These are phyloP conservation scores for Suncus etruscus DNA, from an alignment of 2,113 vertebrate genomes.

Conservation along the genomic window DNA sequence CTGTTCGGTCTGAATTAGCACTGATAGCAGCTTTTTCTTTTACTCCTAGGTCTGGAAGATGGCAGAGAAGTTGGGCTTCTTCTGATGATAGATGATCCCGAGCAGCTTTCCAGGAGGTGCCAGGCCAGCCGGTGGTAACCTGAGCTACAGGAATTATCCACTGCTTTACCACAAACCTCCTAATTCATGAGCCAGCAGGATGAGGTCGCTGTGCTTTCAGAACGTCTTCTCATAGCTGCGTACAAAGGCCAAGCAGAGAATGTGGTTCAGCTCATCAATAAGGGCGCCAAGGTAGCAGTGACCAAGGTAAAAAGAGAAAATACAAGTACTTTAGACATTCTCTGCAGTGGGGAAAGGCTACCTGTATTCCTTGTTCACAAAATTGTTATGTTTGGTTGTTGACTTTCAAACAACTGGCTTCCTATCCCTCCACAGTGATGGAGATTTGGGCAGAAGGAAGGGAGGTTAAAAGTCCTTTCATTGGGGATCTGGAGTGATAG, in stretches of 20 bases:
- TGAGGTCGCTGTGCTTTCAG: conserved; percentile 96
- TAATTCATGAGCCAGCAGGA: conserved; percentile 99
- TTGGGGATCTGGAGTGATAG: background rate
- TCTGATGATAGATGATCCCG: conserved; percentile 73
- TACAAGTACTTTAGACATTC: conserved; percentile 77
- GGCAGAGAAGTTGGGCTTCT: conserved; percentile 82
- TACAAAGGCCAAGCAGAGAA: conserved; percentile 98
- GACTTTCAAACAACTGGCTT: conserved; percentile 74
- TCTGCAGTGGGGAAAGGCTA: conserved; percentile 71
- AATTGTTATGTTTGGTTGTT: conserved; percentile 72
- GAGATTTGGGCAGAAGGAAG: conserved; percentile 34
- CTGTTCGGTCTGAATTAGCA: background rate
- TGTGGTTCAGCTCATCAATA: conserved; percentile 99
- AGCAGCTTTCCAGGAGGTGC: conserved; percentile 79
- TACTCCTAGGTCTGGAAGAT: conserved; percentile 88
- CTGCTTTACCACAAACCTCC: conserved; percentile 82
- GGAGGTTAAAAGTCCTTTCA: conserved; percentile 44
- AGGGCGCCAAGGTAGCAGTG: conserved; percentile 97
- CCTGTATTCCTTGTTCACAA: conserved; percentile 77
- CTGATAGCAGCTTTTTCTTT: conserved; percentile 85
- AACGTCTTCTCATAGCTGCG: conserved; percentile 97
- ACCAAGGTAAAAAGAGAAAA: conserved; percentile 94
- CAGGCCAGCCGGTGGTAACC: conserved; percentile 74
- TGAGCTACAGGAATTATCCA: conserved; percentile 81
- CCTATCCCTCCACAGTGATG: background rate